Evolutionary conservation across 2,888 invertebrate genomes (phyloP).

Genomic region (Meloe dianella): DNA sequence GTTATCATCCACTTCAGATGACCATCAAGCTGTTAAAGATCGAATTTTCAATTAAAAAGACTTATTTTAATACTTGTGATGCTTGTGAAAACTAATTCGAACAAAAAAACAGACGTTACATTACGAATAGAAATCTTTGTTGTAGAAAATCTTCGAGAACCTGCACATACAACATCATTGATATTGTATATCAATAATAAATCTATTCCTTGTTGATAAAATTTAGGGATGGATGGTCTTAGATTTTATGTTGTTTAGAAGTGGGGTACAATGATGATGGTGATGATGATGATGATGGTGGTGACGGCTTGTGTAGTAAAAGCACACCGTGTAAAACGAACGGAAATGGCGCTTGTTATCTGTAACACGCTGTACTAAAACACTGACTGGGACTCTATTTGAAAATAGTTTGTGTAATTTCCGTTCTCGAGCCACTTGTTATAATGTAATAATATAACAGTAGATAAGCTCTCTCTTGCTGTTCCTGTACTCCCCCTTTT

Average conservation of each 20-base stretch:
- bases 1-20: constrained; percentile 46
- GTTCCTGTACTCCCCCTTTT: background rate
- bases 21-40: background rate
- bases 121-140: no score
- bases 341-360: constrained; percentile 59
- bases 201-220: background rate
- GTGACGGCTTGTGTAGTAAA: background rate
- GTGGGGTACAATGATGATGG: background rate
- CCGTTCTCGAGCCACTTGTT: constrained; percentile 60
- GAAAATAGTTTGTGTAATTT: constrained; percentile 62
- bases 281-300: constrained; percentile 1
- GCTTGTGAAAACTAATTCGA: no score
- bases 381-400: constrained; percentile 59
- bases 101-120: no score
- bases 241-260: background rate
- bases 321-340: constrained; percentile 52
- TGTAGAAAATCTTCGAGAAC: no score
- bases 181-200: background rate
- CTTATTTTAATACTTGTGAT: no score
- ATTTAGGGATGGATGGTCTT: background rate
- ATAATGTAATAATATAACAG: constrained; percentile 59
- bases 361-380: constrained; percentile 56
- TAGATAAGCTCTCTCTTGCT: constrained; percentile 48
- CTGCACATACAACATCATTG: background rate
- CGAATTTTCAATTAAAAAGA: background rate